Evolutionary conservation across 1,140 invertebrate species (phyloP).

Genomic region (Drosophila virilis): DNA sequence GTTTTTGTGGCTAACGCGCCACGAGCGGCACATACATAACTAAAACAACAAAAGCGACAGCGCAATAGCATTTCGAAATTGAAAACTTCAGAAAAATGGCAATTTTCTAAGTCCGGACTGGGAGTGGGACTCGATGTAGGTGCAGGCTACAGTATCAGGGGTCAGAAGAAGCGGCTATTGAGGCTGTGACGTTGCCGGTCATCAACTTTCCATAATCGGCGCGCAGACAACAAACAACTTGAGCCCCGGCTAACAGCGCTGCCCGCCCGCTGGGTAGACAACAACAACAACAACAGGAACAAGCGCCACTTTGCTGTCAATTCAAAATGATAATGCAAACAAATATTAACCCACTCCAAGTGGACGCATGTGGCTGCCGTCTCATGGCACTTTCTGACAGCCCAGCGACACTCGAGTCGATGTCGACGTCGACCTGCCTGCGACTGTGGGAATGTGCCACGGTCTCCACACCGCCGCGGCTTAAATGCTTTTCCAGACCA

Average conservation of each 20-base stretch:
- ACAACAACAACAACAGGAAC: slow-evolving; percentile 64
- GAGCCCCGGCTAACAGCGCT: slow-evolving; percentile 40
- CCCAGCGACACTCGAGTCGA: slow-evolving; percentile 75
- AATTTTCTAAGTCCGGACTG: slow-evolving; percentile 61
- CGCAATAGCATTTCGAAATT: slow-evolving; percentile 58
- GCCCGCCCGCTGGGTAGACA: slow-evolving; percentile 62
- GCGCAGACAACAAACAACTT: slow-evolving; percentile 81
- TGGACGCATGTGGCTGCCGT: slow-evolving; percentile 79
- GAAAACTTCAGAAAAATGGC: slow-evolving; percentile 62
- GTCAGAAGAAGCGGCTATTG: neutral
- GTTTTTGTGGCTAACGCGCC: slow-evolving; percentile 71
- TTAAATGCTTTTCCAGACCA: slow-evolving; percentile 82
- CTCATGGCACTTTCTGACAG: slow-evolving; percentile 82
- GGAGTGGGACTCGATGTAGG: neutral
- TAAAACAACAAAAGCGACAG: slow-evolving; percentile 45
- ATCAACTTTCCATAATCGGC: slow-evolving; percentile 81
- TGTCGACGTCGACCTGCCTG: slow-evolving; percentile 51
- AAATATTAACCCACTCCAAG: slow-evolving; percentile 84
- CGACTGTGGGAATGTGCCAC: slow-evolving; percentile 77
- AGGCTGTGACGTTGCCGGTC: slow-evolving; percentile 47
- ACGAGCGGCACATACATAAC: slow-evolving; percentile 69
- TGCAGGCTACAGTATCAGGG: neutral
- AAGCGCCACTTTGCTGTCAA: slow-evolving; percentile 84
- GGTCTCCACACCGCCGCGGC: slow-evolving; percentile 56
- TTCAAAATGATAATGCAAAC: slow-evolving; percentile 84